These are phyloP conservation scores for Megalurothrips usitatus DNA, from an alignment of 2,888 invertebrate genomes.

Conservation along the genomic window DNA sequence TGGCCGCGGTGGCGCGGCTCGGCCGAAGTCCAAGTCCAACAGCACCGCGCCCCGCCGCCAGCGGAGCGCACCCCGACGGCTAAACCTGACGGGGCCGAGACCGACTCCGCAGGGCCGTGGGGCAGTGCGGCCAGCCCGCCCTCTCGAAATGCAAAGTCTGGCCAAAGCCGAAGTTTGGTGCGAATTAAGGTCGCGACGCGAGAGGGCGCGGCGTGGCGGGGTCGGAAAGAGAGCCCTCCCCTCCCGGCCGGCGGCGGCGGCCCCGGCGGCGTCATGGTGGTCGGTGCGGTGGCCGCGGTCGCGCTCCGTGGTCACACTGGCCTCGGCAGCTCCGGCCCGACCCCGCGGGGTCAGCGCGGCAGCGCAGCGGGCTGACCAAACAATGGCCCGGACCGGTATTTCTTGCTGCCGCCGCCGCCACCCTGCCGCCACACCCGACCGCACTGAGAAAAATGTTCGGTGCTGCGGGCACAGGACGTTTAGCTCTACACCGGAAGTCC, in stretches of 20 bases:
- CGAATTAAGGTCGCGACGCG: constrained; percentile 17
- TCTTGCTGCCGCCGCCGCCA: background rate
- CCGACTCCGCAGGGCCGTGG: background rate
- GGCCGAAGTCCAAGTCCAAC: background rate
- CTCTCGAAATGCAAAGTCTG: constrained; percentile 9
- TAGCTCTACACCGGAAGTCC: background rate
- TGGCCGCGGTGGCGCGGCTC: too few species aligned
- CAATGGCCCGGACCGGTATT: background rate
- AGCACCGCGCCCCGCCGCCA: background rate
- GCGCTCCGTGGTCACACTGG: background rate
- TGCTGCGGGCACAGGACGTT: too few species aligned
- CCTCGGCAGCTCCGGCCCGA: background rate
- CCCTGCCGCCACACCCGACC: background rate
- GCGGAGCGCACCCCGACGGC: too few species aligned
- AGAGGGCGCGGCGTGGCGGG: background rate
- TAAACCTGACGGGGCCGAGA: too few species aligned
- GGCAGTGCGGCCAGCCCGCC: background rate
- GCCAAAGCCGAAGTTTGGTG: background rate
- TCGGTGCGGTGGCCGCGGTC: background rate
- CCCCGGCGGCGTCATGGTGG: background rate
- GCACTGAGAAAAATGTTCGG: background rate
- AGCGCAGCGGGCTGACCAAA: background rate
- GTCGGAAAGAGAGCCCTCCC: background rate
- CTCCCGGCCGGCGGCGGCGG: background rate
- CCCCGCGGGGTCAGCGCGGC: background rate